phyloP scores from a whole-genome alignment of 2,888 invertebrate genomes.

The Eueremaeus valkanovi region DNA sequence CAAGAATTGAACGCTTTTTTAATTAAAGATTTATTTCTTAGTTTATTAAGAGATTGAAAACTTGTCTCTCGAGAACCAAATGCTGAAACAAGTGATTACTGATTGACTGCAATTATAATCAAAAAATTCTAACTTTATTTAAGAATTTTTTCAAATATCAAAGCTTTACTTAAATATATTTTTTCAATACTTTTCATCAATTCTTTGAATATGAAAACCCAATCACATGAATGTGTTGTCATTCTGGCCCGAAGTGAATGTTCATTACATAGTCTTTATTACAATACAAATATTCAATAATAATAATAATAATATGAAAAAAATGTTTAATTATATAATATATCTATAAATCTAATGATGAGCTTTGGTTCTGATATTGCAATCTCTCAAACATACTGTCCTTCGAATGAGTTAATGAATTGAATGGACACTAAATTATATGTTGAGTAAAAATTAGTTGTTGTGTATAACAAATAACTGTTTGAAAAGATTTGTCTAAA shows the following conservation, averaged over 20 bases:
- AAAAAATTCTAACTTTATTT: neutral
- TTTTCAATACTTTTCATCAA: too few relatives aligned
- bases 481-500: too few relatives aligned
- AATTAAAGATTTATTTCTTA: too few relatives aligned
- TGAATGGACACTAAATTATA: neutral
- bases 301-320: neutral
- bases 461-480: neutral
- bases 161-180: too few relatives aligned
- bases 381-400: neutral
- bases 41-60: too few relatives aligned
- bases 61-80: neutral
- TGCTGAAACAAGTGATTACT: neutral
- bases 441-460: neutral
- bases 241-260: too few relatives aligned
- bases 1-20: too few relatives aligned
- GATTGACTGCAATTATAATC: neutral
- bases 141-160: too few relatives aligned
- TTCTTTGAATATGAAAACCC: too few relatives aligned
- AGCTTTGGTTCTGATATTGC: slow-evolving; percentile 13
- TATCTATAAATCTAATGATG: neutral
- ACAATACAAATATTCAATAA: neutral
- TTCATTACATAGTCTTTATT: too few relatives aligned
- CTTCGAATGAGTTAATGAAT: neutral
- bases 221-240: too few relatives aligned
- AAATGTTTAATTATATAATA: neutral